Percentiles rank a stretch among this genome's conserved stretches.
These are phyloP conservation scores for Myzus persicae DNA, from an alignment of 1,140 invertebrate species.

Conservation along the genomic window DNA sequence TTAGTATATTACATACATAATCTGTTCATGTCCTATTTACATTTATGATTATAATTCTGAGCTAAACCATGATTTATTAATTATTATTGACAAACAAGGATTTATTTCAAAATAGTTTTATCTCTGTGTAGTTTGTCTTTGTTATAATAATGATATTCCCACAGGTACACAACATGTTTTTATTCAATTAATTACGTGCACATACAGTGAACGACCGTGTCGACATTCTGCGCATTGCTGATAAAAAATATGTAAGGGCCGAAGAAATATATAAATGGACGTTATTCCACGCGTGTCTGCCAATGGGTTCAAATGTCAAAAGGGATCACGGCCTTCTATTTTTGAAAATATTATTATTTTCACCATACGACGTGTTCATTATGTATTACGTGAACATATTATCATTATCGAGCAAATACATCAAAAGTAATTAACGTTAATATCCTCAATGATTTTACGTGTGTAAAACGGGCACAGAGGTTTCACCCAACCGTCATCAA, in stretches of 20 bases:
- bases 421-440: background rate
- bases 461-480: background rate
- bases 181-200: background rate
- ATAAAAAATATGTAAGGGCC: background rate
- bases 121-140: background rate
- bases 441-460: background rate
- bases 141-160: constrained; percentile 4
- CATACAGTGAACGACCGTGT: background rate
- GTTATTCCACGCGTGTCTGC: background rate
- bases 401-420: background rate
- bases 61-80: background rate
- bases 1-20: too few relatives aligned
- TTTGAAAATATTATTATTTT: background rate
- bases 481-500: background rate
- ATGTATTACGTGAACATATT: background rate
- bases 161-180: background rate
- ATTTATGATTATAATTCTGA: background rate
- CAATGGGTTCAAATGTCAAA: constrained; percentile 2
- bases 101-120: constrained; percentile 31
- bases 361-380: background rate
- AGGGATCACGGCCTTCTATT: background rate
- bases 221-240: background rate
- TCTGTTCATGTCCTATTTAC: background rate
- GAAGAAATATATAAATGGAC: background rate
- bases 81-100: constrained; percentile 14